These are phyloP conservation scores for Catamblyrhynchus diadema DNA, from an alignment of 2,797 vertebrate genomes.

Conservation along the genomic window DNA sequence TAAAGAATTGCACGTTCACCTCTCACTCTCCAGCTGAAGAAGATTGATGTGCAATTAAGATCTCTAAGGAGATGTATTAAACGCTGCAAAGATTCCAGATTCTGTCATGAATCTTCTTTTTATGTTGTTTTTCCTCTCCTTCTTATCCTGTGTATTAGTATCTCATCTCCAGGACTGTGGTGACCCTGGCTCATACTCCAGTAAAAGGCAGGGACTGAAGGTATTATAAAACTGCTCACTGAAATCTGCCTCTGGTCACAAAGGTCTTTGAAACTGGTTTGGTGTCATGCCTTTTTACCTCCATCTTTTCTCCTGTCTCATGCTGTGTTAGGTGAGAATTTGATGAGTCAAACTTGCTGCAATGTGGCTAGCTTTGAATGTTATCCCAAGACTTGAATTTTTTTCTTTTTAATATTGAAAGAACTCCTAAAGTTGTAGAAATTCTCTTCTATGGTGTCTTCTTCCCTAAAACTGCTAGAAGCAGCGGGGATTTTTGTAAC, in stretches of 20 bases:
- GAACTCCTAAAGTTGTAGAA: not conserved
- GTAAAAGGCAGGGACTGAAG: not conserved
- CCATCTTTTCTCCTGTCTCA: not conserved
- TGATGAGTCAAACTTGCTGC: not conserved
- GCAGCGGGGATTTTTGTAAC: not conserved
- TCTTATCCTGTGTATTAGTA: not conserved
- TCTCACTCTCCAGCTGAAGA: conserved; percentile 25
- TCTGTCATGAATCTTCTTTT: conserved; percentile 38
- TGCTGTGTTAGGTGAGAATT: not conserved
- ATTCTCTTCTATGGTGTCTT: not conserved
- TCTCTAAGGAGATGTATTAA: conserved; percentile 55
- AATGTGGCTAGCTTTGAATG: not conserved
- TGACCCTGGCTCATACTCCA: not conserved
- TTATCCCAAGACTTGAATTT: not conserved
- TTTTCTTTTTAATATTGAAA: not conserved
- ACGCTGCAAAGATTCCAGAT: not conserved
- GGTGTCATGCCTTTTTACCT: not conserved
- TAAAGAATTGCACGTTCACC: conserved; percentile 23
- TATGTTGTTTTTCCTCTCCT: not conserved
- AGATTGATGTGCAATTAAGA: conserved; percentile 70
- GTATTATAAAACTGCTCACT: not conserved
- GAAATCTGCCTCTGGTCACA: not conserved
- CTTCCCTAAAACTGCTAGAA: not conserved
- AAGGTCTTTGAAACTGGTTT: not conserved
- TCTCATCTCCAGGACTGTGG: not conserved